Percentiles rank a stretch among this genome's conserved stretches.
Evolutionary conservation across 2,113 vertebrate genomes (phyloP).

Genomic region (Petaurus breviceps): DNA sequence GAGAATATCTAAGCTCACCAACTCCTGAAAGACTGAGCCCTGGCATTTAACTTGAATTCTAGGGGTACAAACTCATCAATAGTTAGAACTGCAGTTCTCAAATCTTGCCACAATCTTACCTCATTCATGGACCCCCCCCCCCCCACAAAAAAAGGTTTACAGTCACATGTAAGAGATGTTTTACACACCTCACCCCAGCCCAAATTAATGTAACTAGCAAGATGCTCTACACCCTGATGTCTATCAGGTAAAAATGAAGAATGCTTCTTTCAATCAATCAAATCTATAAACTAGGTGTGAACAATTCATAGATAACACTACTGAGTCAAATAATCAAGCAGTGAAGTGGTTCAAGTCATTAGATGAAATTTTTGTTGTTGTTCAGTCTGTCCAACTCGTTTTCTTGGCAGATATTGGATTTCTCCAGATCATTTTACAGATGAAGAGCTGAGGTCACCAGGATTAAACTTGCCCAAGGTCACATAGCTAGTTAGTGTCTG

Average conservation of each 20-base stretch:
- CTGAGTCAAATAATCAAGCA: not conserved
- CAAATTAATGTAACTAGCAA: not conserved
- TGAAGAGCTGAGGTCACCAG: too few species aligned
- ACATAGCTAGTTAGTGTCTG: not conserved
- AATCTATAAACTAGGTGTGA: not conserved
- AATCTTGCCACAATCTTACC: not conserved
- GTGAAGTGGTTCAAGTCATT: not conserved
- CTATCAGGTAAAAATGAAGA: not conserved
- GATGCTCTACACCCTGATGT: not conserved
- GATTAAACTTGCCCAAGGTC: not conserved
- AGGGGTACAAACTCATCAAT: not conserved
- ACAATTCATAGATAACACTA: not conserved
- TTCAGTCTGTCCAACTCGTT: too few species aligned
- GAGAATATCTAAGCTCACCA: not conserved
- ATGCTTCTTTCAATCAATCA: not conserved
- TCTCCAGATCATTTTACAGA: too few species aligned
- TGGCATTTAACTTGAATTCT: not conserved
- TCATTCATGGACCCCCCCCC: not conserved
- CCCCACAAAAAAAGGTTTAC: not conserved
- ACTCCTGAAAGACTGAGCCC: not conserved
- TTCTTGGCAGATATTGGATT: too few species aligned
- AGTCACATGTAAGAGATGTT: not conserved
- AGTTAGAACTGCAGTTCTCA: not conserved
- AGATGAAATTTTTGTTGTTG: not conserved
- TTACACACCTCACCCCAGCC: not conserved